These are phyloP conservation scores for Crematogaster levior DNA, from an alignment of 2,888 invertebrate species.

Conservation along the genomic window DNA sequence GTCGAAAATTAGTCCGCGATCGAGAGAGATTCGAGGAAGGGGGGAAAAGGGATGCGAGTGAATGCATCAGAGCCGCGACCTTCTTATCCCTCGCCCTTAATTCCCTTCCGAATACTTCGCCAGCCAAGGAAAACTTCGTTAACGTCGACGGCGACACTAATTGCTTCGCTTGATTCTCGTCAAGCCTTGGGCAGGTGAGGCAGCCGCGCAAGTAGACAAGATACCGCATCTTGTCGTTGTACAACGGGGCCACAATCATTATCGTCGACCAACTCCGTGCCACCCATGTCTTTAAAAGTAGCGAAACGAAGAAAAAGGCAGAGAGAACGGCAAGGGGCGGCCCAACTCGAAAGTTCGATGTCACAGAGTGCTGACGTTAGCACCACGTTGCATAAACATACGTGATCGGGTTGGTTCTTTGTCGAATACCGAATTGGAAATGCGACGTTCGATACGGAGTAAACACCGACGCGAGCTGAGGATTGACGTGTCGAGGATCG, in stretches of 20 bases:
- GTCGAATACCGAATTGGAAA: constrained; percentile 15
- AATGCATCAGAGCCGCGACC: constrained; percentile 22
- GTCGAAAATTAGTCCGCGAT: constrained; percentile 26
- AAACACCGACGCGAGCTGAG: background rate
- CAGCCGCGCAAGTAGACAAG: constrained; percentile 14
- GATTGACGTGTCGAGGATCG: constrained; percentile 29
- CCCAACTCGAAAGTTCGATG: background rate
- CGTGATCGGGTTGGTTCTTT: constrained; percentile 2
- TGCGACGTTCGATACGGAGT: constrained; percentile 1
- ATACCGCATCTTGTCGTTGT: constrained; percentile 34
- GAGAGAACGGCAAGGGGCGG: background rate
- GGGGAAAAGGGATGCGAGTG: background rate
- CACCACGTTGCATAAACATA: constrained; percentile 41
- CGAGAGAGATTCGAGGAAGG: background rate
- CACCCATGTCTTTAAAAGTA: constrained; percentile 20
- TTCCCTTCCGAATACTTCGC: constrained; percentile 62
- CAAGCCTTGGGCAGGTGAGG: constrained; percentile 28
- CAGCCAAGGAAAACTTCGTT: constrained; percentile 65
- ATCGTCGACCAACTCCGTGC: constrained; percentile 28
- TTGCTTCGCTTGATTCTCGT: constrained; percentile 69
- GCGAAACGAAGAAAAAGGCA: background rate
- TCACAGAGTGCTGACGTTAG: constrained; percentile 34
- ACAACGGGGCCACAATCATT: constrained; percentile 46
- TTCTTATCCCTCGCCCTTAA: constrained; percentile 59
- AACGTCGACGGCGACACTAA: constrained; percentile 64